Conservation (phyloP, 2,113 vertebrate species). For the Equus quagga region DNA sequence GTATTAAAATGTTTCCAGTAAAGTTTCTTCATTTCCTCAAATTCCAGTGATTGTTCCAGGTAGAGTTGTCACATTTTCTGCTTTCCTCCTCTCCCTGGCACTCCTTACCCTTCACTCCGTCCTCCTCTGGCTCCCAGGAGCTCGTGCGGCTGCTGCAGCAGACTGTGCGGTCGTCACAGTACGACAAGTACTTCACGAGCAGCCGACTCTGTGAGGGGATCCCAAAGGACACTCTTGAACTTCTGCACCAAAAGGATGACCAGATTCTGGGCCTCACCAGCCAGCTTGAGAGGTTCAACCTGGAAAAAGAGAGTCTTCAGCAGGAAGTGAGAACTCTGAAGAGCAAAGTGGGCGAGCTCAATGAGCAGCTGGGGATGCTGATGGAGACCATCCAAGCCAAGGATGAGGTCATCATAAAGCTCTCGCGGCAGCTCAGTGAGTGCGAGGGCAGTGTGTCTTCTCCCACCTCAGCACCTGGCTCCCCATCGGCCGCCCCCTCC, state of each 20-base stretch:
- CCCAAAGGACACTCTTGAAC: constrained; percentile 81
- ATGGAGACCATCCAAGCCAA: constrained; percentile 99
- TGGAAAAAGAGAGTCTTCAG: constrained; percentile 94
- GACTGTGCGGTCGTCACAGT: constrained; percentile 95
- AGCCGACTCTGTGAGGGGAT: constrained; percentile 75
- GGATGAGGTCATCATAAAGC: constrained; percentile 97
- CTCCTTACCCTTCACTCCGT: rapidly evolving
- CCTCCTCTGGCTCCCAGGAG: constrained; percentile 87
- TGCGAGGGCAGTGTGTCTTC: constrained; percentile 75
- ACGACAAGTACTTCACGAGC: constrained; percentile 87
- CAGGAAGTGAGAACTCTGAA: constrained; percentile 93
- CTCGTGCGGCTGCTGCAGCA: constrained; percentile 97
- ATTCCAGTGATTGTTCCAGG: rapidly evolving
- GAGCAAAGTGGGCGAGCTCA: constrained; percentile 94
- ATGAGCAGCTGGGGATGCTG: constrained; percentile 95
- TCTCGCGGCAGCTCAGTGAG: constrained; percentile 91
- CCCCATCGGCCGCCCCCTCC: constrained; percentile 39
- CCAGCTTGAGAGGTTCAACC: constrained; percentile 92
- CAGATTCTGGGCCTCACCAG: constrained; percentile 93
- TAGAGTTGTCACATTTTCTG: rapidly evolving
- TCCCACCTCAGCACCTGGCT: constrained; percentile 50
- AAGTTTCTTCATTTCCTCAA: not conserved
- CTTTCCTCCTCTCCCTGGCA: too few relatives aligned
- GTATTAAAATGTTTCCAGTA: not conserved
- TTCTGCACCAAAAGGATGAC: constrained; percentile 91